These are phyloP conservation scores for Drosophila hamatofila DNA, from an alignment of 2,888 invertebrate species.

Conservation along the genomic window DNA sequence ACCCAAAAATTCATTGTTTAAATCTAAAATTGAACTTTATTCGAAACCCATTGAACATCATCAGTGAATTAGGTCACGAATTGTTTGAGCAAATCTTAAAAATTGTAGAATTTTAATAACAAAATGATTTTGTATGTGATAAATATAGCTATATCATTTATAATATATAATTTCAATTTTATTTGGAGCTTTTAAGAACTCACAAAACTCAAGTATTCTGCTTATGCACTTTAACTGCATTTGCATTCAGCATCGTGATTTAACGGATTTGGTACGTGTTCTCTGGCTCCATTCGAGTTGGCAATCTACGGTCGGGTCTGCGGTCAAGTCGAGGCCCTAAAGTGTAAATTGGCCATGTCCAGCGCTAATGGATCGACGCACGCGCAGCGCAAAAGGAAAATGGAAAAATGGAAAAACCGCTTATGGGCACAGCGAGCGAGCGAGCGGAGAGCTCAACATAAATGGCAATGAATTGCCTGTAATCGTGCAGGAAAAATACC, in stretches of 20 bases:
- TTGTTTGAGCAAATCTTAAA: not conserved
- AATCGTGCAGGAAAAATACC: constrained; percentile 57
- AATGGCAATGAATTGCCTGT: constrained; percentile 55
- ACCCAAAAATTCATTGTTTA: not conserved
- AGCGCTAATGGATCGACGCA: constrained; percentile 63
- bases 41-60: not conserved
- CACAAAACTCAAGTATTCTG: too few species aligned
- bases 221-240: not conserved
- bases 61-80: not conserved
- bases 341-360: constrained; percentile 72
- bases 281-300: constrained; percentile 26
- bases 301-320: constrained; percentile 44
- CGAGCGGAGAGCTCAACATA: constrained; percentile 23
- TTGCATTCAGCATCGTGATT: constrained; percentile 18
- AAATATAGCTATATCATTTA: too few species aligned
- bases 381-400: constrained; percentile 56
- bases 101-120: not conserved
- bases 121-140: too few species aligned
- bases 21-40: not conserved
- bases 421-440: constrained; percentile 34
- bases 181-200: too few species aligned
- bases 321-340: constrained; percentile 52
- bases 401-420: constrained; percentile 51
- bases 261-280: constrained; percentile 55
- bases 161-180: too few species aligned